Percentiles rank a stretch among this genome's conserved stretches.
phyloP scores from a whole-genome alignment of 2,888 invertebrate species.

The Volucella inanis region DNA sequence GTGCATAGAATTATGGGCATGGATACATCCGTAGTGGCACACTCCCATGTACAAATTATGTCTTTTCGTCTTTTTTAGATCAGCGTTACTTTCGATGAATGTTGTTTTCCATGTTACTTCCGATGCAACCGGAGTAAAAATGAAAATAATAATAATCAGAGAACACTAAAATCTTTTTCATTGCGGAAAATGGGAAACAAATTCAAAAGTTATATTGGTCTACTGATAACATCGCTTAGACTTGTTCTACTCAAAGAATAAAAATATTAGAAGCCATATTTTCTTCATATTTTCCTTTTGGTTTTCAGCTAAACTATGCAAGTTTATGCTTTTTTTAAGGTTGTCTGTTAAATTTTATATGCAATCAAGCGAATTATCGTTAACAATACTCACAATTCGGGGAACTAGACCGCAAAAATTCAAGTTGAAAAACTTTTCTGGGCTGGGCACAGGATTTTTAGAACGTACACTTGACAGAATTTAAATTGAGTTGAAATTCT shows the following conservation, averaged over 20 bases:
- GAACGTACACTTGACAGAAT: constrained; percentile 75
- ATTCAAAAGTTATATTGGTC: constrained; percentile 41
- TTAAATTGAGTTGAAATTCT: constrained; percentile 67
- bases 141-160: constrained; percentile 22
- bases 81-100: constrained; percentile 38
- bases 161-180: constrained; percentile 49
- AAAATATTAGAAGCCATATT: constrained; percentile 73
- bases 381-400: constrained; percentile 64
- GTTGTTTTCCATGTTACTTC: constrained; percentile 33
- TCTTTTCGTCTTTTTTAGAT: constrained; percentile 28
- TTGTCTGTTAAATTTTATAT: constrained; percentile 16
- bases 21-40: constrained; percentile 21
- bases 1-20: constrained; percentile 37
- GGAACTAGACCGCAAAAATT: constrained; percentile 56
- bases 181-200: constrained; percentile 2
- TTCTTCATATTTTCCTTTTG: constrained; percentile 37
- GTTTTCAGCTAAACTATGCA: constrained; percentile 15
- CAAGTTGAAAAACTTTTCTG: constrained; percentile 73
- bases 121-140: neutral
- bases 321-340: neutral
- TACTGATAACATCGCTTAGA: constrained; percentile 53
- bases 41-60: constrained; percentile 39
- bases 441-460: constrained; percentile 73
- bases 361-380: constrained; percentile 19
- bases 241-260: constrained; percentile 48